Evolutionary conservation across 2,113 vertebrate genomes (phyloP), one percentile per base, ranked within the genome.

Genomic region (Vireo altiloquus): DNA sequence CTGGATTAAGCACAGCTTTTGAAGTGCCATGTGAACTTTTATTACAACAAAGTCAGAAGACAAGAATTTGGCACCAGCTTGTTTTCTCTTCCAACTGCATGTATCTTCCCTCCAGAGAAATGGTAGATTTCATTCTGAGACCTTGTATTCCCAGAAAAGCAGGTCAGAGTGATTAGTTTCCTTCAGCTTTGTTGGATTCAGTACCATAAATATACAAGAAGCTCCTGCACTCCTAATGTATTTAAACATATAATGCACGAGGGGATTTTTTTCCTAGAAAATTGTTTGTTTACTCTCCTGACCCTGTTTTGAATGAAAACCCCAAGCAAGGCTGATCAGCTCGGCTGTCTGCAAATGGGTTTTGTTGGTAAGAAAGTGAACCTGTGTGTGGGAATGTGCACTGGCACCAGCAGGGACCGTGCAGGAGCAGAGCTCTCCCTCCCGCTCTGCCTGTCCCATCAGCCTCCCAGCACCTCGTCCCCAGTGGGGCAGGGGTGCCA

Each of bases 131-230:
- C 82, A 49, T 74, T 76, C 85, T 11, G 78, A 82, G 71, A 82
- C 71, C 31, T 66, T 49, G 63, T 83, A 61, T 52, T 90, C 82
- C 75, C 87, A 88, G 66, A 87, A 92, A 87, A 80, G 88, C 88
- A 61, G 82, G 82, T 69, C 75, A 82, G 64, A 91, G 84, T 52
- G 59, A 79, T 86, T 77, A 19, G 59, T 86, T 95, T 87, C 66
- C 63, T 90, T 90, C 75, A 83, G 56, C 50, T 85, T 77, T 66
- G 22, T 47, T 74, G 50, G 33, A 80, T 78, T 74, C 47, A 49
- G 17, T 56, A 50, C 68, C 82, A 35, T 74, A 74, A 87, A 82
- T 64, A 27, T 19, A 49, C 63, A 80, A 65, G 46, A 63, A 59
- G 69, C 10, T 10, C n/a, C 53, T 72, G 21, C 19, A 25, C 49